phyloP scores from a whole-genome alignment of 1,140 invertebrate genomes.

The Neuroterus valhalla region DNA sequence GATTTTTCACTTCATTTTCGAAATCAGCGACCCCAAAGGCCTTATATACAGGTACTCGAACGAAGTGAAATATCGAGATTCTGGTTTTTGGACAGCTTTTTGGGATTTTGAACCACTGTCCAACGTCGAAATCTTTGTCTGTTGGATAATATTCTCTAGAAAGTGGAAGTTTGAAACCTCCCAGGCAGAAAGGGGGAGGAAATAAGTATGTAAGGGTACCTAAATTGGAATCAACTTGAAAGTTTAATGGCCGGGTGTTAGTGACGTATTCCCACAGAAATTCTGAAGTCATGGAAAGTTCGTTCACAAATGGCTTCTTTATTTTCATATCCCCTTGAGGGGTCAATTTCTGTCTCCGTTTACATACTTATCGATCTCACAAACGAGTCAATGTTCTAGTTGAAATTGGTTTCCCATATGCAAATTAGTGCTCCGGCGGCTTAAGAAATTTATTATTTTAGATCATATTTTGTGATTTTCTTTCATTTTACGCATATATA shows the following conservation, averaged over 20 bases:
- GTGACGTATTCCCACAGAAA: conserved; percentile 6
- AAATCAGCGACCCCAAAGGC: no score
- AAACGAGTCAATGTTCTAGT: not conserved
- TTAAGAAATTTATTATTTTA: no score
- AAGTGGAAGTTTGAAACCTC: not conserved
- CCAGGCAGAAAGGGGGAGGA: not conserved
- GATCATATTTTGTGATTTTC: no score
- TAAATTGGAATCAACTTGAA: conserved; percentile 13
- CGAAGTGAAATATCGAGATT: no score
- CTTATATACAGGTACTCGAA: no score
- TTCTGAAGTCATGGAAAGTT: conserved; percentile 17
- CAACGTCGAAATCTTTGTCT: no score
- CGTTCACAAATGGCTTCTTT: conserved; percentile 25
- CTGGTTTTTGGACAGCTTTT: no score
- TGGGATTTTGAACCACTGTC: no score
- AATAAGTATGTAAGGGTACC: conserved; percentile 12
- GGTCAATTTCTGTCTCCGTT: not conserved
- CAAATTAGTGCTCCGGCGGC: not conserved
- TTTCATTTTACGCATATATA: no score
- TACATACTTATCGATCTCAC: not conserved
- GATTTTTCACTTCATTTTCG: no score
- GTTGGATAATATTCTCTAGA: not conserved
- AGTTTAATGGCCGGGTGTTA: conserved; percentile 13
- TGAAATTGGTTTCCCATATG: not conserved
- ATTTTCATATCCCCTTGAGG: conserved; percentile 8